Base-by-base conservation (phyloP, 2,888 invertebrate species). In the Vannuccia rotundouncinata region DNA sequence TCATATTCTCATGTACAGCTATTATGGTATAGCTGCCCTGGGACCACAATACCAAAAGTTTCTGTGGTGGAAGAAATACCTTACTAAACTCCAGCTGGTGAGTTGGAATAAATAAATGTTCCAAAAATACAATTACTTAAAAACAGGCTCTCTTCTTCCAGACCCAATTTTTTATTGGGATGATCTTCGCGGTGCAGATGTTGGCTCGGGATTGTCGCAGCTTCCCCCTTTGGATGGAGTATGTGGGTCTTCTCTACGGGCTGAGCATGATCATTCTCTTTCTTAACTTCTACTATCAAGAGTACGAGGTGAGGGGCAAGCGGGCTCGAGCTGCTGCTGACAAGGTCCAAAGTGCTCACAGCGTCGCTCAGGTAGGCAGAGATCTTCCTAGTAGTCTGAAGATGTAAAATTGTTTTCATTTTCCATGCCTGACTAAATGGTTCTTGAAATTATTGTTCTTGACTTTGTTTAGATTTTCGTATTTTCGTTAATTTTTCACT, bases 181-280 rank as follows among this genome's bases (percentile, higher is more conserved):
- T 88, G 84, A 82, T 85, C 74, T 88, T 87, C 83, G 85, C 85
- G 75, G 75, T 85, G 29, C 84, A 86, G 80, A 83, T 83, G 82
- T 82, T 86, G 74, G 82, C 84, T 75, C 77, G 83, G 59, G 84
- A 84, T 25, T 86, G 86, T 82, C 84, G 84, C 31, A 17, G 45
- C 22, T 86, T 84, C 82, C 86, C 86, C 59, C 81, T 83, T 31
- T 86, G 85, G 85, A 86, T 86, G 85, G 83, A 84, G 82, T 85
- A 84, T 82, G 82, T 84, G 0, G 85, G 84, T 17, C 82, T 86
- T 0, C 92, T 93, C 90, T 95, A 95, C 88, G 95, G 95, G 0
- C 92, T 95, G 83, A 93, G 95, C 92, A 95, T 95, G 91, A 93
- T 94, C 91, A 93, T 94, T 91, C 91, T 95, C 77, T 95, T 95